phyloP scores from a whole-genome alignment of 2,797 vertebrate species.

The Sebastes matsubarae region DNA sequence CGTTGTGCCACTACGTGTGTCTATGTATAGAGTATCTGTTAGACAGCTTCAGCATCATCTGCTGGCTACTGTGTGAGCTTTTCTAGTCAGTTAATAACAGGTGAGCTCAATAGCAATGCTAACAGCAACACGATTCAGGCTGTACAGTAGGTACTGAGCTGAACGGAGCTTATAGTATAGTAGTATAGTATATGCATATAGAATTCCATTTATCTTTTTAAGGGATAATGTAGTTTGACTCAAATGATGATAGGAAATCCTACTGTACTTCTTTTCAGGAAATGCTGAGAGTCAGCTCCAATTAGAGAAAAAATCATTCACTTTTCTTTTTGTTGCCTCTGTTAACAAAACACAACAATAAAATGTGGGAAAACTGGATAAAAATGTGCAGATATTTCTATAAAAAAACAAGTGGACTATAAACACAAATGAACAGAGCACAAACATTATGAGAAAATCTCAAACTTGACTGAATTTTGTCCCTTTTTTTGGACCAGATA shows the following conservation, averaged over 20 bases:
- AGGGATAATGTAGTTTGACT: too few species aligned
- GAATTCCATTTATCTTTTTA: background rate
- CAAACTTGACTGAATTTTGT: background rate
- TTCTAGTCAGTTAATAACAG: background rate
- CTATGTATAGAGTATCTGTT: background rate
- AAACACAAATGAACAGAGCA: background rate
- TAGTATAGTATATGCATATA: background rate
- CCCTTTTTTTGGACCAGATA: background rate
- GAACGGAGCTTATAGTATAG: background rate
- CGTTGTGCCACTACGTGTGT: background rate
- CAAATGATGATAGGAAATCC: too few species aligned
- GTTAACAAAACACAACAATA: background rate
- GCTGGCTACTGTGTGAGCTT: conserved; percentile 7
- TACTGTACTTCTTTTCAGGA: background rate
- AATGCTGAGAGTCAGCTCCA: background rate
- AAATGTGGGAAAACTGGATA: background rate
- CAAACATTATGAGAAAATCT: background rate
- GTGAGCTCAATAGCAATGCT: background rate
- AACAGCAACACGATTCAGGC: background rate
- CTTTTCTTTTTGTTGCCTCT: background rate
- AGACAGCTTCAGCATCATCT: conserved; percentile 5
- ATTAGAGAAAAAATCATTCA: background rate
- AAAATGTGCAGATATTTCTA: too few species aligned
- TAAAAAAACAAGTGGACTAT: background rate
- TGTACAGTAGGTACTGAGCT: background rate